Conservation (phyloP, 2,888 invertebrate species). For the Orthosia incerta region DNA sequence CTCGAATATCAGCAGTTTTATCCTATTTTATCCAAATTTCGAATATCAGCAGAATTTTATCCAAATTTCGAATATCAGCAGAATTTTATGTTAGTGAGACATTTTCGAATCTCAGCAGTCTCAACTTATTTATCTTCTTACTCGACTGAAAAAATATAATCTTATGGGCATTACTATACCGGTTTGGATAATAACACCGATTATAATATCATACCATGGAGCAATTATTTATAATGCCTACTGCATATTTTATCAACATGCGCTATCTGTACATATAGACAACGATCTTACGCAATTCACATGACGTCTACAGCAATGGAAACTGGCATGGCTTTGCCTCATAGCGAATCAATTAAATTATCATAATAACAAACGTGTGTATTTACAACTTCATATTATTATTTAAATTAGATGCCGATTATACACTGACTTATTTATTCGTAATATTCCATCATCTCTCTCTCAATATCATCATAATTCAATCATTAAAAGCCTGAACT, state of each 20-base stretch:
- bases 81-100: neutral
- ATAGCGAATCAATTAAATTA: slow-evolving; percentile 56
- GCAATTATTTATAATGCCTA: slow-evolving; percentile 30
- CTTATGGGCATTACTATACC: slow-evolving; percentile 1
- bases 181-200: slow-evolving; percentile 32
- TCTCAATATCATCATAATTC: slow-evolving; percentile 14
- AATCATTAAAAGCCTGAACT: slow-evolving; percentile 12
- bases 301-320: slow-evolving; percentile 53
- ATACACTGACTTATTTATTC: slow-evolving; percentile 21
- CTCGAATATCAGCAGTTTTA: no score
- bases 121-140: neutral
- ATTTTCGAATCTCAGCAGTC: neutral
- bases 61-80: no score
- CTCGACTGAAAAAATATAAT: neutral
- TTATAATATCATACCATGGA: slow-evolving; percentile 29
- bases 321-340: slow-evolving; percentile 30
- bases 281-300: slow-evolving; percentile 56
- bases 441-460: slow-evolving; percentile 36
- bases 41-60: no score
- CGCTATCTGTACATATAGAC: slow-evolving; percentile 11
- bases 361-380: slow-evolving; percentile 52
- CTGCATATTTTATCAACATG: slow-evolving; percentile 30
- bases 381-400: slow-evolving; percentile 47
- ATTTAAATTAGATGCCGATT: slow-evolving; percentile 44
- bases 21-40: no score